A percentile compares a stretch with the other conserved stretches of the same genome.
phyloP scores from a whole-genome alignment of 2,888 invertebrate genomes.

The Xestia sexstrigata region DNA sequence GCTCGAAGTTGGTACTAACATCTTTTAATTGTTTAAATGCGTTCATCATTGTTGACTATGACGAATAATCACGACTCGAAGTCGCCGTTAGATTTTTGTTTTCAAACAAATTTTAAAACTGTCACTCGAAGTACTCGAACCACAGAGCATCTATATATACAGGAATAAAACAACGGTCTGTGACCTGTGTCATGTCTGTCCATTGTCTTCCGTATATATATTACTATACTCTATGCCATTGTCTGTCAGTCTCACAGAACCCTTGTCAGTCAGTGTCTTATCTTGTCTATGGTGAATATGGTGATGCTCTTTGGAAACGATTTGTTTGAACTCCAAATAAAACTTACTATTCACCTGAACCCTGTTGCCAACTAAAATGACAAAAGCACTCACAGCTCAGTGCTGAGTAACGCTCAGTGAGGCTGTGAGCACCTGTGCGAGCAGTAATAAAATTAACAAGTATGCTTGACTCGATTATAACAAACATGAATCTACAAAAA shows the following conservation, averaged over 20 bases:
- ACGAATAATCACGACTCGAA: background rate
- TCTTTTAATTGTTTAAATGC: constrained; percentile 79
- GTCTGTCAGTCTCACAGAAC: too few species aligned
- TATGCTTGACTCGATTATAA: background rate
- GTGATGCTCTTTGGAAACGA: background rate
- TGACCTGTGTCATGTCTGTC: too few species aligned
- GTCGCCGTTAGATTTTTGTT: constrained; percentile 21
- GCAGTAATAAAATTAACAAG: background rate
- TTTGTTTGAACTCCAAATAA: background rate
- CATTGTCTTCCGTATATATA: too few species aligned
- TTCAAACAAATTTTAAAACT: background rate
- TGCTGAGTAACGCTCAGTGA: background rate
- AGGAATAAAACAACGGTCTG: too few species aligned
- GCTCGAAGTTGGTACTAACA: constrained; percentile 77
- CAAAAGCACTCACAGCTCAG: background rate
- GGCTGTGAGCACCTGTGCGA: background rate
- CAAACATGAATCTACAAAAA: background rate
- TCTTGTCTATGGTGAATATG: background rate
- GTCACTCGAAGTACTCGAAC: too few species aligned
- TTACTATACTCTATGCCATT: too few species aligned
- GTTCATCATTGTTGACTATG: constrained; percentile 72
- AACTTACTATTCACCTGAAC: background rate
- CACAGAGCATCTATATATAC: too few species aligned
- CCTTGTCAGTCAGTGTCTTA: too few species aligned
- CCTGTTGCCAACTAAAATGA: background rate